Conservation (phyloP, 2,888 invertebrate species). For the Chymomyza procnemis region DNA sequence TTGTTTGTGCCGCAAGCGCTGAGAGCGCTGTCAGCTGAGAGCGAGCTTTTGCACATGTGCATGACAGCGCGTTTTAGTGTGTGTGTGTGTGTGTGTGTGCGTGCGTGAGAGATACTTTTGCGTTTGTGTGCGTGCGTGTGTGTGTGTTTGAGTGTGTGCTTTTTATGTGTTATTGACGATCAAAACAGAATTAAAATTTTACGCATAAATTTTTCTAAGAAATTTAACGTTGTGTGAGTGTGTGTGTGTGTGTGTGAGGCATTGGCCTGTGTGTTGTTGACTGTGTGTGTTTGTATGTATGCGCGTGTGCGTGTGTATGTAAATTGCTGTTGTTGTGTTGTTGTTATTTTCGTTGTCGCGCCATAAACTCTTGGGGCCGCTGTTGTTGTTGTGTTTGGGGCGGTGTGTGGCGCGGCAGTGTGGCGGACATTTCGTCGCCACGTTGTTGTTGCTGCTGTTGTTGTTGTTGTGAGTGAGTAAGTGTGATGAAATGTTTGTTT, state of each 20-base stretch:
- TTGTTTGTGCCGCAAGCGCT: background rate
- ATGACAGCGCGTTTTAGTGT: background rate
- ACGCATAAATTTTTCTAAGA: slow-evolving; percentile 70
- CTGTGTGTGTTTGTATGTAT: slow-evolving; percentile 4
- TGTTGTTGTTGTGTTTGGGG: too few species aligned
- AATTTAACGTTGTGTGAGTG: slow-evolving; percentile 48
- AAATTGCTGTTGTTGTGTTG: slow-evolving; percentile 46
- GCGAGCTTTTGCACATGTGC: slow-evolving; percentile 10
- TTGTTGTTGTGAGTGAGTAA: slow-evolving; percentile 35
- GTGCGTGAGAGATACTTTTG: background rate
- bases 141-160: slow-evolving; percentile 30
- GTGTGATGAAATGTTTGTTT: slow-evolving; percentile 71
- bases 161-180: slow-evolving; percentile 64
- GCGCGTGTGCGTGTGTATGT: slow-evolving; percentile 27
- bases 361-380: slow-evolving; percentile 24
- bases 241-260: slow-evolving; percentile 59
- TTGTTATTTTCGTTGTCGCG: slow-evolving; percentile 68
- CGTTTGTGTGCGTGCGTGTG: slow-evolving; percentile 12
- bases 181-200: slow-evolving; percentile 73
- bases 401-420: background rate
- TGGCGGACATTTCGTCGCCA: slow-evolving; percentile 59
- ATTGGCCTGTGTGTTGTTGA: slow-evolving; percentile 64
- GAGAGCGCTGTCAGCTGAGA: slow-evolving; percentile 8
- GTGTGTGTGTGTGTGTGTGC: background rate
- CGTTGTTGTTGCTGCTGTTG: slow-evolving; percentile 16